phyloP scores from a whole-genome alignment of 2,113 vertebrate genomes.

The Lophura nycthemera region DNA sequence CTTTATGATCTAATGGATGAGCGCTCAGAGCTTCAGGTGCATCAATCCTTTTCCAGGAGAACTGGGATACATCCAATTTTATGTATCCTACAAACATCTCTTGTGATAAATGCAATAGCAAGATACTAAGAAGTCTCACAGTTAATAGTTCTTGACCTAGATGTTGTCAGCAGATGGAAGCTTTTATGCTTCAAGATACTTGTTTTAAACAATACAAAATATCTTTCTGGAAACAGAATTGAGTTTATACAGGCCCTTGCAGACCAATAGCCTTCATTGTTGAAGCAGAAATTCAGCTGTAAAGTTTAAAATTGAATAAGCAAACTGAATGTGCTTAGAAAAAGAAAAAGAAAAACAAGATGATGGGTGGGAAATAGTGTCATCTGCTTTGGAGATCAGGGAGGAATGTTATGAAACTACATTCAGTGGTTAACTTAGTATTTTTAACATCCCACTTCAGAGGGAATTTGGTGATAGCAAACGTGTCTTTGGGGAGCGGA shows the following conservation, averaged over 20 bases:
- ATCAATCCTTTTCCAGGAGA: background rate
- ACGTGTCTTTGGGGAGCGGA: conserved; percentile 92
- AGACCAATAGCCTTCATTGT: background rate
- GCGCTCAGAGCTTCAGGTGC: background rate
- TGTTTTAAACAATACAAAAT: no score
- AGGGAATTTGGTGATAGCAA: conserved; percentile 95
- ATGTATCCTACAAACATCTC: background rate
- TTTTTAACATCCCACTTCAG: conserved; percentile 71
- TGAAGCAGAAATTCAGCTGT: background rate
- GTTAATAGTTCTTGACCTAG: background rate
- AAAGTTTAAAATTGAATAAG: background rate
- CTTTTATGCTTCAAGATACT: background rate
- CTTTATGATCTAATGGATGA: background rate
- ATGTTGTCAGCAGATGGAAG: background rate
- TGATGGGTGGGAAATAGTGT: background rate
- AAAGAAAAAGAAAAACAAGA: background rate
- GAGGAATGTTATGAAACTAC: background rate
- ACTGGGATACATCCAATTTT: background rate
- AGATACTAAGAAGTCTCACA: background rate
- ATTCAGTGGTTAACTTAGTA: background rate
- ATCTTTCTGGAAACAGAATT: background rate
- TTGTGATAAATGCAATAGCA: background rate
- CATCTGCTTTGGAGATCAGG: background rate
- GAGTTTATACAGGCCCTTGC: background rate
- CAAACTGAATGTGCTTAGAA: background rate